Evolutionary conservation across 2,888 invertebrate genomes (phyloP).

Genomic region (Papilio demoleus): DNA sequence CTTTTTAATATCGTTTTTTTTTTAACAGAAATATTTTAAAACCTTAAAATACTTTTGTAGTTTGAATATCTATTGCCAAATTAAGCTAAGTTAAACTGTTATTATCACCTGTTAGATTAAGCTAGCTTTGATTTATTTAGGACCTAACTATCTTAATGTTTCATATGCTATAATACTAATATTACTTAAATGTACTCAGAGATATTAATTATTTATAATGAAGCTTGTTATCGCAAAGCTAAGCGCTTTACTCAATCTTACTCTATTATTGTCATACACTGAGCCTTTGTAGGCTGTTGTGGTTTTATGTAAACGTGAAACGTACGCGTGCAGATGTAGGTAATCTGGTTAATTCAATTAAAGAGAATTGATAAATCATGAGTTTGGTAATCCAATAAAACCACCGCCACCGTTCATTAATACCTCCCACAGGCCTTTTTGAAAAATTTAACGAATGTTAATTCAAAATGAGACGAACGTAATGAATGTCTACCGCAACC

Average conservation of each 20-base stretch:
- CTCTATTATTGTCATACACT: constrained; percentile 13
- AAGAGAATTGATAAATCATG: constrained; percentile 29
- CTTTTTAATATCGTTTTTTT: no score
- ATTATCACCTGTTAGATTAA: neutral
- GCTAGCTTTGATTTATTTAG: neutral
- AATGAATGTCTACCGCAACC: constrained; percentile 15
- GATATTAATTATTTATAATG: constrained; percentile 3
- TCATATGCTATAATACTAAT: neutral
- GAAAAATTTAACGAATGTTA: constrained; percentile 17
- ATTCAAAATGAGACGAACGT: constrained; percentile 1
- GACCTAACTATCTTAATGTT: neutral
- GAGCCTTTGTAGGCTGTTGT: constrained; percentile 14
- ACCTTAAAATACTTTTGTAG: no score
- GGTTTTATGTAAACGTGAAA: constrained; percentile 8
- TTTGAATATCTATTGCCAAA: neutral
- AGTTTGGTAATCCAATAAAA: constrained; percentile 34
- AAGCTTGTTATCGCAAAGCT: neutral
- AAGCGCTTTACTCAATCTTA: constrained; percentile 8
- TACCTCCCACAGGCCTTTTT: constrained; percentile 22
- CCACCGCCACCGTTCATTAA: constrained; percentile 25
- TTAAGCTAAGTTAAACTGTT: neutral
- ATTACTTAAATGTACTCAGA: neutral
- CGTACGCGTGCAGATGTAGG: neutral
- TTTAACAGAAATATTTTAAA: no score
- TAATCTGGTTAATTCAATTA: constrained; percentile 25